Conservation (phyloP, 2,797 vertebrate genomes). For the Limnodromus scolopaceus region DNA sequence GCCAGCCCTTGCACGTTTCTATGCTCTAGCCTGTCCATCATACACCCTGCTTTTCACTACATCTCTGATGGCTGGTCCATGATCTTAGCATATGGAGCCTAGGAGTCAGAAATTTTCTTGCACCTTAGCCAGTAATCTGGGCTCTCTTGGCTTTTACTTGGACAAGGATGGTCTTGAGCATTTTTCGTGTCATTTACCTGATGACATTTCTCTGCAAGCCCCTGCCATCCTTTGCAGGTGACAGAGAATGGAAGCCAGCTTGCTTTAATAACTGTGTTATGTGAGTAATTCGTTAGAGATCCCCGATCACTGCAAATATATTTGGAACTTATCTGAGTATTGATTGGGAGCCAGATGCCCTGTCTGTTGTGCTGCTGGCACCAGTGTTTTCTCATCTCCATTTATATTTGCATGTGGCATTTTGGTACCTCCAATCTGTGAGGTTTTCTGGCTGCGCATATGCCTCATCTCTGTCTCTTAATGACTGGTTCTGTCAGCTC, state of each 20-base stretch:
- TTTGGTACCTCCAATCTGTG: not conserved
- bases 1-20: rapidly evolving
- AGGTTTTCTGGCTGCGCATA: not conserved
- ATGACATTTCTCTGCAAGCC: not conserved
- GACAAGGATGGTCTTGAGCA: not conserved
- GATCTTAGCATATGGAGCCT: not conserved
- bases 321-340: not conserved
- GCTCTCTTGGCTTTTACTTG: not conserved
- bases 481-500: not conserved
- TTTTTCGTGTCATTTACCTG: not conserved
- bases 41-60: not conserved
- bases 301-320: not conserved
- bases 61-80: not conserved
- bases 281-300: not conserved
- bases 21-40: not conserved
- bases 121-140: not conserved
- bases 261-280: not conserved
- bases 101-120: not conserved
- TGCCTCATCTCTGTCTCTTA: not conserved
- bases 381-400: not conserved
- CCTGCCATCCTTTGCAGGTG: not conserved
- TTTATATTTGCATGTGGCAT: not conserved
- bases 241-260: not conserved
- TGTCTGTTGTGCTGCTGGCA: not conserved
- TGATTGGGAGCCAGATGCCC: not conserved